Evolutionary conservation across 1,140 invertebrate genomes (phyloP).

Genomic region (Cardiocondyla obscurior): DNA sequence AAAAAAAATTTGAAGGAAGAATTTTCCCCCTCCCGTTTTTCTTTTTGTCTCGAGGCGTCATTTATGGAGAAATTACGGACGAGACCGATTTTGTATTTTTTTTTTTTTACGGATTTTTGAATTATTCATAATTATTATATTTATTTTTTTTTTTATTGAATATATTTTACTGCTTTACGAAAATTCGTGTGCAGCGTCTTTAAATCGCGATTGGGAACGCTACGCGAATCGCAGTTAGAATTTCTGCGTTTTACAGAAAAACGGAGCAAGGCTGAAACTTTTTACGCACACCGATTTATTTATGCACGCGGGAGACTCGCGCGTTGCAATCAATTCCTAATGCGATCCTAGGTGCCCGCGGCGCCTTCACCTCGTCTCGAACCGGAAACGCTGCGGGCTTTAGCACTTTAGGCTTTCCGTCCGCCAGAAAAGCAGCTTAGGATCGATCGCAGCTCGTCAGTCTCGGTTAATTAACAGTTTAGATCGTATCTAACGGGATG

Average conservation of each 20-base stretch:
- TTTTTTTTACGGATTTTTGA: too few relatives aligned
- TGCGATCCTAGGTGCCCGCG: background rate
- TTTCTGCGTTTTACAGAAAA: background rate
- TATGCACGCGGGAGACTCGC: slow-evolving; percentile 23
- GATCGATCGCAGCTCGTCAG: slow-evolving; percentile 32
- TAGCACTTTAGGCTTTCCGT: slow-evolving; percentile 9
- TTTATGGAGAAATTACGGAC: too few relatives aligned
- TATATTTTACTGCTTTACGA: too few relatives aligned
- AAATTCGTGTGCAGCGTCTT: too few relatives aligned
- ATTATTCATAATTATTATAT: too few relatives aligned
- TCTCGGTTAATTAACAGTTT: slow-evolving; percentile 47
- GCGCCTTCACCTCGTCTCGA: background rate
- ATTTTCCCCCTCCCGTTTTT: too few relatives aligned
- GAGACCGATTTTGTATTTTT: too few relatives aligned
- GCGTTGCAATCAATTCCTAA: slow-evolving; percentile 26
- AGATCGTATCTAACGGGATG: slow-evolving; percentile 29
- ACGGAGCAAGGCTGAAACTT: background rate
- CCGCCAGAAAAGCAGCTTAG: slow-evolving; percentile 40
- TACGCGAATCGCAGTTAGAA: background rate
- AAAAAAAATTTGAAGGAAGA: too few relatives aligned
- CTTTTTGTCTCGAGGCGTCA: too few relatives aligned
- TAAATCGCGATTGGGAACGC: background rate
- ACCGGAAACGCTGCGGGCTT: slow-evolving; percentile 26
- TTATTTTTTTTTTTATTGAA: too few relatives aligned
- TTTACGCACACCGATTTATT: slow-evolving; percentile 15